These are phyloP conservation scores for Tenebrio molitor DNA, from an alignment of 1,140 invertebrate species.

Conservation along the genomic window DNA sequence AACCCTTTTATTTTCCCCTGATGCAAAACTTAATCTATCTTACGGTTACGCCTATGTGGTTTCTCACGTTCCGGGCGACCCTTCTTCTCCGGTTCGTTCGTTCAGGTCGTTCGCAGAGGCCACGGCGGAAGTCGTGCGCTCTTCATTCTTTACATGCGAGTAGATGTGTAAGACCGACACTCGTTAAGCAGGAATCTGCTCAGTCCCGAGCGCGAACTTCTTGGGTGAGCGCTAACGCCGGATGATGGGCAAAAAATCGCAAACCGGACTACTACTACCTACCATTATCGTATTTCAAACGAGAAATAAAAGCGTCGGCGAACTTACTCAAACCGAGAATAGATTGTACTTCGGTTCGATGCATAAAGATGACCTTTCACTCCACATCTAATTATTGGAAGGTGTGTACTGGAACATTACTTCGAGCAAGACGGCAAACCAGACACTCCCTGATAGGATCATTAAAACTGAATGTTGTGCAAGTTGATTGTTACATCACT, in stretches of 20 bases:
- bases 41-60: neutral
- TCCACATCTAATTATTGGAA: conserved; percentile 35
- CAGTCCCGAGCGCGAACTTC: neutral
- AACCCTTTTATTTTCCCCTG: neutral
- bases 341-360: neutral
- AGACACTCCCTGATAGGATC: conserved; percentile 4
- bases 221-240: neutral
- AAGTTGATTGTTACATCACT: conserved; percentile 2
- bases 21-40: neutral
- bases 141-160: conserved; percentile 1
- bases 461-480: neutral
- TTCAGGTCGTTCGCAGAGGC: conserved; percentile 6
- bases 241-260: conserved; percentile 7
- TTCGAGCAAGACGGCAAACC: neutral
- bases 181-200: neutral
- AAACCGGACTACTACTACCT: neutral
- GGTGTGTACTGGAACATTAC: conserved; percentile 12
- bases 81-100: neutral
- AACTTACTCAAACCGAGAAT: neutral
- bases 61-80: conserved; percentile 2
- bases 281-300: neutral
- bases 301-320: conserved; percentile 18
- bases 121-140: conserved; percentile 2
- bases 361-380: conserved; percentile 37
- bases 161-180: conserved; percentile 10